Evolutionary conservation across 2,113 vertebrate genomes (phyloP), one percentile per base, ranked within the genome.

Genomic region (Hemibagrus wyckioides): DNA sequence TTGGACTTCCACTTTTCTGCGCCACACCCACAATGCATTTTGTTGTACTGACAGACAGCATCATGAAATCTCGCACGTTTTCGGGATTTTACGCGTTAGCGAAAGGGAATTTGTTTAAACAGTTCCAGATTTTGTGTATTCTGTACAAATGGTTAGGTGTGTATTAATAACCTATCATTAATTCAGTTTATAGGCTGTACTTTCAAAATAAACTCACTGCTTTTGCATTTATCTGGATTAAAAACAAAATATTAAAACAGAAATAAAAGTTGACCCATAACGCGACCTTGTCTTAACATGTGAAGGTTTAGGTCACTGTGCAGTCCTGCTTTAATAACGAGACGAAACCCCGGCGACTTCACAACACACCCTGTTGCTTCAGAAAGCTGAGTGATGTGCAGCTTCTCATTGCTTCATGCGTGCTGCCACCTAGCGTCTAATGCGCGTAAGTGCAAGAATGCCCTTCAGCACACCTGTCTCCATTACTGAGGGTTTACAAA

Each of bases 361-460:
- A 30, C 15, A 33, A 33, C 33, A 21, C 54, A 77, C 57, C 48
- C 36, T 82, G 52, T 33, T 86, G 61, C 63, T 73, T 54, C 63
- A 13, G n/a, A 28, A 81, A 33, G 21, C 30, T n/a, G 19, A 36
- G 13, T 2, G 13, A 13, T 15, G 6, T 8, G 54, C 33, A 23
- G 36, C 25, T 9, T 71, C 15, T 59, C 6, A 61, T 41, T 59
- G 21, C 76, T 81, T 69, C 52, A 36, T 14, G 19, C 50, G n/a
- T 17, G 50, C 79, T 82, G 65, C 77, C 85, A 87, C 56, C 85
- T 87, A 21, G 85, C 67, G 85, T 52, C 63, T 39, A 4, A 0
- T n/a, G 0, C 56, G 85, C 14, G 48, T 63, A 86, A 21, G 61
- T 80, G 30, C 76, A 67, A 33, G 3, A 19, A 56, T 59, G 54